Base-by-base conservation (phyloP, 2,888 invertebrate species). In the Hirtodrosophila trivittata region DNA sequence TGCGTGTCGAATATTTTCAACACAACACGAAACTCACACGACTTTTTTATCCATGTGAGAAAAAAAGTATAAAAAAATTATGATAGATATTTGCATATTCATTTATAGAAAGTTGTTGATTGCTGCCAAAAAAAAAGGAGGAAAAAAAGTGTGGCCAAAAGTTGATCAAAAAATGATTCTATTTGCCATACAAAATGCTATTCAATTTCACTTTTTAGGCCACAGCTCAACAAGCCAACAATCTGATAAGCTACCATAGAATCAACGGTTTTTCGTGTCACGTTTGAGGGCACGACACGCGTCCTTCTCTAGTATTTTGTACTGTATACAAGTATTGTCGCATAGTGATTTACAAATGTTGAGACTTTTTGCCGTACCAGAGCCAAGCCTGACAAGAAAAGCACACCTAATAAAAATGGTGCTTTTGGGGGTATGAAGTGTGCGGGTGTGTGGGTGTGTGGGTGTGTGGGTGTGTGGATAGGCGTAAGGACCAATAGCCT, bases 351-450 rank as follows among this genome's bases (percentile, higher is more conserved):
- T 77, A 81, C 72, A 72, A 68, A 72, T 58, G 68, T 62, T 60
- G 49, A 43, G 64, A 56, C 51, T 49, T 52, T 55, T 47, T 60
- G 51, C 69, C 68, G 55, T 65, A 65, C 55, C 33, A n/a, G 9
- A 28, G 38, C 42, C 13, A 33, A 8, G 49, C 49, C 28, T 56
- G 35, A 72, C 59, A 72, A 62, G 56, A 60, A 72, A 62, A 72
- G 72, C 69, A 72, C 82, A 80, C 80, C 80, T 82, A 80, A 80
- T 82, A 80, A 80, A 80, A 80, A 67, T 77, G 65, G 63, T 78
- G 68, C 69, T 52, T 46, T 45, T 21, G 50, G 14, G 10, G 26
- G 41, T 10, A 18, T 14, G 9, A 12, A 7, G 12, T 25, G 42
- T 3, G 21, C 35, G 26, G 47, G 41, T 30, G 33, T 37, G 12